A percentile compares a stretch with the other conserved stretches of the same genome.
Evolutionary conservation across 2,888 invertebrate genomes (phyloP).

Genomic region (Homarus gammarus): DNA sequence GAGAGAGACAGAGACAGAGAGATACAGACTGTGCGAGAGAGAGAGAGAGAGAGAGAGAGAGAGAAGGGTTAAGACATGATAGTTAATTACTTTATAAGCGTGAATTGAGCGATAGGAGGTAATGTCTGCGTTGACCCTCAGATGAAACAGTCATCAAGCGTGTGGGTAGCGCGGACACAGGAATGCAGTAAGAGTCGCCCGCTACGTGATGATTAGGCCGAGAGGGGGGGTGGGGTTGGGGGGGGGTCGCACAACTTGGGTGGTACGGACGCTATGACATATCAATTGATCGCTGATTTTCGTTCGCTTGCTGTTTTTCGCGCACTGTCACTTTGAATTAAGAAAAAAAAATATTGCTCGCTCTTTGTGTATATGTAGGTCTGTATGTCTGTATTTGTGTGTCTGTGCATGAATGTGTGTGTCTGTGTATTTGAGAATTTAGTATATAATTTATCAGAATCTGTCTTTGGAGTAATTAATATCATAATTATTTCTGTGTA

Average conservation of each 20-base stretch:
- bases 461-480: too few relatives aligned
- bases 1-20: too few relatives aligned
- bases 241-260: not conserved
- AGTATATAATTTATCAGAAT: not conserved
- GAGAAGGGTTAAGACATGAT: conserved; percentile 56
- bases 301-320: not conserved
- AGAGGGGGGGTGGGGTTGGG: not conserved
- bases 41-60: not conserved
- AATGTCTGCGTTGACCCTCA: conserved; percentile 58
- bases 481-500: too few relatives aligned
- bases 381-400: too few relatives aligned
- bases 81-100: conserved; percentile 66
- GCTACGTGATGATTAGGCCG: conserved; percentile 6
- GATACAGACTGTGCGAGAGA: not conserved
- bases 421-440: too few relatives aligned
- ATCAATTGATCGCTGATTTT: not conserved
- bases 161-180: conserved; percentile 36
- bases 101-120: conserved; percentile 65
- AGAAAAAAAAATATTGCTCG: too few relatives aligned
- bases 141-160: conserved; percentile 59
- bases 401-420: too few relatives aligned
- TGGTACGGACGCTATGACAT: not conserved
- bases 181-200: conserved; percentile 41
- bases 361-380: too few relatives aligned
- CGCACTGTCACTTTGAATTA: not conserved